Evolutionary conservation across 2,888 invertebrate species (phyloP), one percentile per base, ranked within the genome.

Genomic region (Agonopterix subpropinquella): DNA sequence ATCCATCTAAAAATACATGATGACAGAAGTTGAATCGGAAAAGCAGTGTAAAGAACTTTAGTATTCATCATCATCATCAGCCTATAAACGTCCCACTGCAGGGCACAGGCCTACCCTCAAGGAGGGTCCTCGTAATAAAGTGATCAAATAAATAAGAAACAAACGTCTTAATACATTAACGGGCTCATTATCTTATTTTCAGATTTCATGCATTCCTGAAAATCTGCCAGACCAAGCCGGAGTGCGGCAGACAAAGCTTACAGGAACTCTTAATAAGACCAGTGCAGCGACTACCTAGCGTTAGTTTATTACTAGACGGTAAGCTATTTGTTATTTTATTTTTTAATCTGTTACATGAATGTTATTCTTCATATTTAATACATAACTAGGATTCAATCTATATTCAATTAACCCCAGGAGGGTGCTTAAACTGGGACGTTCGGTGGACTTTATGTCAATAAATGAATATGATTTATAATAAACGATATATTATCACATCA

Each of bases 191-290:
- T 53, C 55, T 59, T 57, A 51, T 44, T 82, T 82, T 47, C 71
- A 89, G 90, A 80, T 99, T 99, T 90, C 98, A 98, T 89, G 98
- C 98, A 70, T 99, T 99, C 89, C 92, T 99, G 58, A 98, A 98
- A 90, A 97, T 98, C 67, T 94, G 96, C 77, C 95, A 96, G 87
- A 94, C 95, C 41, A 95, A 94, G 78, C 96, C 98, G 7, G 98
- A 99, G 80, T 99, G 98, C 84, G 97, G 98, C 28, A 92, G 98
- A 64, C 98, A 99, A 88, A 96, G 95, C 72, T 90, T 99, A 67
- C 96, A 96, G 78, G 99, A 99, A 81, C 91, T 99, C 61, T 92
- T 99, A 85, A 99, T 99, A 72, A 92, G 99, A 75, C 99, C 99
- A 51, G 98, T 99, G 62, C 99, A 99, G 90, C 92, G 99, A 73